Percentiles rank a stretch among this genome's conserved stretches.
These are phyloP conservation scores for Wiebesia pumilae DNA, from an alignment of 1,140 invertebrate species.

Conservation along the genomic window DNA sequence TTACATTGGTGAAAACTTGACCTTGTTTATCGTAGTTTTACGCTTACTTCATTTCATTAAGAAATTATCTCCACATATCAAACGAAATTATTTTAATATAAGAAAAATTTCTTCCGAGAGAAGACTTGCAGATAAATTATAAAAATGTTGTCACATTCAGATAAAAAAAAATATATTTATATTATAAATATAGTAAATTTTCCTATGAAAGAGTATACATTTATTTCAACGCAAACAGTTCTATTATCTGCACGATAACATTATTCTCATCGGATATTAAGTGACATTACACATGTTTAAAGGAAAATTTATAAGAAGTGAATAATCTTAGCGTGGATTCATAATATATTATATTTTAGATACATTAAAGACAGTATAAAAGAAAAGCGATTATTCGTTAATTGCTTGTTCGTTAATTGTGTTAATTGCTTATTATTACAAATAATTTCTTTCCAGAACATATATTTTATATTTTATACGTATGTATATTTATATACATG, in stretches of 20 bases:
- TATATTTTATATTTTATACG: background rate
- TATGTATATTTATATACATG: background rate
- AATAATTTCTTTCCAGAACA: background rate
- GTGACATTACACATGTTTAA: background rate
- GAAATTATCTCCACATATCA: background rate
- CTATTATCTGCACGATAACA: background rate
- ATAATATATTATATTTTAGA: background rate
- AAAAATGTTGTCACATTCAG: background rate
- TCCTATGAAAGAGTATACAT: background rate
- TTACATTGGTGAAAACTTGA: background rate
- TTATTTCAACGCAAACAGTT: background rate
- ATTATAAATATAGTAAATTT: background rate
- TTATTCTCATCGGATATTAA: background rate
- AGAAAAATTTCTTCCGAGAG: background rate
- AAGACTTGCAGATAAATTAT: background rate
- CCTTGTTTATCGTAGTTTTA: slow-evolving; percentile 17
- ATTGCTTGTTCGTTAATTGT: no score
- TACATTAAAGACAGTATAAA: background rate
- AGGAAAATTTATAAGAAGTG: background rate
- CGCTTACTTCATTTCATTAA: background rate
- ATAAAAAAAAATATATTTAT: background rate
- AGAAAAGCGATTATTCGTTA: slow-evolving; percentile 37
- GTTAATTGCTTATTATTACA: slow-evolving; percentile 29
- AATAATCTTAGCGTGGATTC: background rate
- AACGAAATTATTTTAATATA: background rate